phyloP scores from a whole-genome alignment of 2,888 invertebrate species.

The Drosophila merina region DNA sequence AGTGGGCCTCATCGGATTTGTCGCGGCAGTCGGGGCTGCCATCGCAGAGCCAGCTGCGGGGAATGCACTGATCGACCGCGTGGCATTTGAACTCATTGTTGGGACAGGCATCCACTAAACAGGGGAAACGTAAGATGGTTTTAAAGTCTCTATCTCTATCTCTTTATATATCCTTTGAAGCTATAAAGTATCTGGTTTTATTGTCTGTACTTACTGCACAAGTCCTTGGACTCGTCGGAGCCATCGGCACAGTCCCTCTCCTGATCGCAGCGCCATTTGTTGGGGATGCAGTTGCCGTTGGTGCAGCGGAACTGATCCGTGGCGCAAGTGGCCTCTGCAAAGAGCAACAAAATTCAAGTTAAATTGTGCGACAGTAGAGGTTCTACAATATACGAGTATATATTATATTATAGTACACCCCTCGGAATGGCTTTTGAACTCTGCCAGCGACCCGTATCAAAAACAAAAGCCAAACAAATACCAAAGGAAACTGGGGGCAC shows the following conservation, averaged over 20 bases:
- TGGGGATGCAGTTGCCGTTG: conserved; percentile 90
- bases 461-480: conserved; percentile 59
- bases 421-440: conserved; percentile 53
- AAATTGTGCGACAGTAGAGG: conserved; percentile 30
- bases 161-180: neutral
- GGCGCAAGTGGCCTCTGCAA: conserved; percentile 89
- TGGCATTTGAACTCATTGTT: conserved; percentile 88
- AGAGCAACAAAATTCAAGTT: conserved; percentile 24
- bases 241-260: conserved; percentile 90
- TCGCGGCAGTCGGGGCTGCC: conserved; percentile 87
- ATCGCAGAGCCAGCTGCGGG: conserved; percentile 89
- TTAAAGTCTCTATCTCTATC: neutral
- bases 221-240: conserved; percentile 90
- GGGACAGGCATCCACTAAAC: conserved; percentile 82
- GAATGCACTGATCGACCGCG: conserved; percentile 88
- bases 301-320: conserved; percentile 90
- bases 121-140: neutral
- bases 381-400: neutral
- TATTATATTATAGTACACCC: neutral
- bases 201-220: conserved; percentile 91
- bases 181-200: neutral
- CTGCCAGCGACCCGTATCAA: conserved; percentile 53
- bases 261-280: conserved; percentile 93
- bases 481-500: conserved; percentile 24
- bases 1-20: conserved; percentile 88